A percentile compares a stretch with the other conserved stretches of the same genome.
phyloP scores from a whole-genome alignment of 2,888 invertebrate genomes.

The Lysandra coridon region DNA sequence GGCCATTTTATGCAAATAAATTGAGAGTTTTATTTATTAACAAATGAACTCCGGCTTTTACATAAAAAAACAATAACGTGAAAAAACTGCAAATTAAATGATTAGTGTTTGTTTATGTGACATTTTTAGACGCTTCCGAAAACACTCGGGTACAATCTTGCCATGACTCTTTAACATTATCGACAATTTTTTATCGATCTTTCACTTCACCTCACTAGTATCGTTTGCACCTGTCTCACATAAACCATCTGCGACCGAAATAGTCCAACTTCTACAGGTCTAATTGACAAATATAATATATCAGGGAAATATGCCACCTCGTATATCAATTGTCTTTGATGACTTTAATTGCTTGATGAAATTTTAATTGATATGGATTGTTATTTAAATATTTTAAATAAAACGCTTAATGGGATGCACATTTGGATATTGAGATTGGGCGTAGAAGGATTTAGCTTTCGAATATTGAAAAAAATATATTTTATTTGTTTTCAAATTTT shows the following conservation, averaged over 20 bases:
- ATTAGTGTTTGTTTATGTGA: no score
- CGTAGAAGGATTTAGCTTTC: background rate
- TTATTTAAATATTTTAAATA: slow-evolving; percentile 26
- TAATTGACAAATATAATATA: slow-evolving; percentile 49
- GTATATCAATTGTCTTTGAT: slow-evolving; percentile 34
- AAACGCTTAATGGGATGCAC: slow-evolving; percentile 3
- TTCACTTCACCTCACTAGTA: slow-evolving; percentile 38
- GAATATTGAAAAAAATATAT: background rate
- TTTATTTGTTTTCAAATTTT: no score
- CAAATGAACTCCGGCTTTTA: no score
- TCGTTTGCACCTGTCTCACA: slow-evolving; percentile 55
- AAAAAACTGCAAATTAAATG: no score
- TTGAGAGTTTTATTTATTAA: no score
- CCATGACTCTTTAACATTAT: no score
- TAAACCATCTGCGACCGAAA: slow-evolving; percentile 56
- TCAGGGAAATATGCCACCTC: slow-evolving; percentile 37
- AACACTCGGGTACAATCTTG: no score
- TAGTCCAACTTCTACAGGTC: slow-evolving; percentile 45
- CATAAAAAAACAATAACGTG: no score
- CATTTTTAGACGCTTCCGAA: no score
- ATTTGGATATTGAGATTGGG: background rate
- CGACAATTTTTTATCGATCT: slow-evolving; percentile 33
- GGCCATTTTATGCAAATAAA: no score
- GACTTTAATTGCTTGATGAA: slow-evolving; percentile 24
- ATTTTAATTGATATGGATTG: slow-evolving; percentile 27